A percentile compares a stretch with the other conserved stretches of the same genome.
These are phyloP conservation scores for Orcinus orca DNA, from an alignment of 2,113 vertebrate genomes.

Conservation along the genomic window DNA sequence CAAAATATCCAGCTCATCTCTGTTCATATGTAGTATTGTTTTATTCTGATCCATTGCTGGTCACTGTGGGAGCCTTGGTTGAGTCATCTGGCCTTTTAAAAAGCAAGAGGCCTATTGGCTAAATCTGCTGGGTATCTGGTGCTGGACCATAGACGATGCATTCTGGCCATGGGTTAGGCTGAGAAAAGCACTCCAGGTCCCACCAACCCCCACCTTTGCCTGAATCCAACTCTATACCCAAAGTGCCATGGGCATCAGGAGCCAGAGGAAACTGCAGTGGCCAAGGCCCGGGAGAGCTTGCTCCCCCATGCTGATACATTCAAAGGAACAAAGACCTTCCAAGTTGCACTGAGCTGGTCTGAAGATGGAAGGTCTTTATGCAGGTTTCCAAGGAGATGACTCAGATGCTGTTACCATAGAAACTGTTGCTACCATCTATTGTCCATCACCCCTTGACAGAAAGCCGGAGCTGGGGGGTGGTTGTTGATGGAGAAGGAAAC, in stretches of 20 bases:
- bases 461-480: neutral
- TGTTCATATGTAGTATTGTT: neutral
- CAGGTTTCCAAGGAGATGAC: constrained; percentile 70
- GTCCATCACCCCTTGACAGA: constrained; percentile 61
- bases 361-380: constrained; percentile 70
- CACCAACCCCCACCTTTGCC: constrained; percentile 29
- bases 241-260: neutral
- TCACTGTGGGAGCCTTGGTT: constrained; percentile 37
- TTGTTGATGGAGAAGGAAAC: constrained; percentile 31
- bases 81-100: constrained; percentile 29
- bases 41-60: constrained; percentile 26
- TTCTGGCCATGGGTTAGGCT: neutral
- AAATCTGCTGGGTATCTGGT: constrained; percentile 25
- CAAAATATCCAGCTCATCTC: neutral
- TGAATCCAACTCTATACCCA: constrained; percentile 18
- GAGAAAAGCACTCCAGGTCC: constrained; percentile 15
- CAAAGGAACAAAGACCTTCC: constrained; percentile 66
- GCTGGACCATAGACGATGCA: neutral
- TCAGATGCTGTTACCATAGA: constrained; percentile 71
- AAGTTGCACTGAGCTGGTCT: constrained; percentile 57
- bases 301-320: constrained; percentile 69
- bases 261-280: constrained; percentile 48
- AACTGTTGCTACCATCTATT: constrained; percentile 68
- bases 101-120: constrained; percentile 5
- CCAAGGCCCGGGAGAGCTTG: constrained; percentile 32